Evolutionary conservation across 2,797 vertebrate species (phyloP).

Genomic region (Craterocephalus amniculus): DNA sequence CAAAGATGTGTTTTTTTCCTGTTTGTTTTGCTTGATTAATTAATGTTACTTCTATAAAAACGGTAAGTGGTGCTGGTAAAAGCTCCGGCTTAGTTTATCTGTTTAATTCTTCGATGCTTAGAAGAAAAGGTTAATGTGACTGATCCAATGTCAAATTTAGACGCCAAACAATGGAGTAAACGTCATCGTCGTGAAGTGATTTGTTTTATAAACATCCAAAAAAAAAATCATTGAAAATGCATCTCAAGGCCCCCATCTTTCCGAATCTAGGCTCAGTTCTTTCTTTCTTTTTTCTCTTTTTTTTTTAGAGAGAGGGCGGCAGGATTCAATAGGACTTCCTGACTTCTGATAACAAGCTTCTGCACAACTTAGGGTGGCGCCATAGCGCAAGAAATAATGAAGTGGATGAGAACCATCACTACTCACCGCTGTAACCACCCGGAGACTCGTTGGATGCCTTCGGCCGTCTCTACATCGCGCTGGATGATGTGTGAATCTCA

Average conservation of each 20-base stretch:
- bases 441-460: slow-evolving; percentile 48
- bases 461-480: slow-evolving; percentile 51
- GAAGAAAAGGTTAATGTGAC: slow-evolving; percentile 15
- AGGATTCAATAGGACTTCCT: slow-evolving; percentile 20
- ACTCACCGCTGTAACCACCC: slow-evolving; percentile 55
- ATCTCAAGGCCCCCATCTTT: background rate
- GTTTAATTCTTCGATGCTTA: slow-evolving; percentile 26
- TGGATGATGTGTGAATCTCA: slow-evolving; percentile 53
- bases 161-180: background rate
- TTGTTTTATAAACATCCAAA: background rate
- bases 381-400: slow-evolving; percentile 68
- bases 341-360: slow-evolving; percentile 16
- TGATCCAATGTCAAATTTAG: slow-evolving; percentile 5
- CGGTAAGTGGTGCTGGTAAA: background rate
- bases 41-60: slow-evolving; percentile 9
- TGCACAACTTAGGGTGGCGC: slow-evolving; percentile 76
- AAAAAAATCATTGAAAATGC: background rate
- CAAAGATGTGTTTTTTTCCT: no score
- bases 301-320: no score
- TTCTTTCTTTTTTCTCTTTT: no score
- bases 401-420: slow-evolving; percentile 1
- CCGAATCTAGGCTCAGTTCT: background rate
- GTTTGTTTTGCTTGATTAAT: background rate
- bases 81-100: slow-evolving; percentile 40
- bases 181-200: no score